phyloP scores from a whole-genome alignment of 2,888 invertebrate species.

The Drosophila meridiana region DNA sequence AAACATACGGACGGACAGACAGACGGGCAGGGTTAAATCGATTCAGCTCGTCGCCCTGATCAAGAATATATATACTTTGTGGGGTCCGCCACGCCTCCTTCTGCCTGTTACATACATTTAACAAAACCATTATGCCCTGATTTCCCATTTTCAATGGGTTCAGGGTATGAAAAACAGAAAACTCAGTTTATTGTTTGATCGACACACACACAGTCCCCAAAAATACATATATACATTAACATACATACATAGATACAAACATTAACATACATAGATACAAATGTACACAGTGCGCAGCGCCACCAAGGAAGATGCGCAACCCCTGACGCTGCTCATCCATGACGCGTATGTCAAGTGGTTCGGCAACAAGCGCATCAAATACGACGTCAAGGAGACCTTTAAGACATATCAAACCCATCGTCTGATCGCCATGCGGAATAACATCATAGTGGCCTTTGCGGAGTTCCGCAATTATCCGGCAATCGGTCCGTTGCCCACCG shows the following conservation, averaged over 20 bases:
- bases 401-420: slow-evolving; percentile 66
- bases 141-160: too few species aligned
- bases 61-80: too few species aligned
- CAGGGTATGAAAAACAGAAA: background rate
- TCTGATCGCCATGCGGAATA: slow-evolving; percentile 45
- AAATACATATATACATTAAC: background rate
- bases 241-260: background rate
- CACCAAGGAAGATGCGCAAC: slow-evolving; percentile 25
- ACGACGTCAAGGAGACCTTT: slow-evolving; percentile 48
- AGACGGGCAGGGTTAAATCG: too few species aligned
- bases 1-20: too few species aligned
- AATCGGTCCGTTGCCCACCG: slow-evolving; percentile 62
- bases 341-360: slow-evolving; percentile 39
- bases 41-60: too few species aligned
- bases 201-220: background rate
- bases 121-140: too few species aligned
- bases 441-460: slow-evolving; percentile 67
- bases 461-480: slow-evolving; percentile 74
- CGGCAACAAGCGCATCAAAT: slow-evolving; percentile 60
- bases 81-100: too few species aligned
- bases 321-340: slow-evolving; percentile 25
- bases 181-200: background rate
- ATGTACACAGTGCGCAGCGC: slow-evolving; percentile 56
- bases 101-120: too few species aligned
- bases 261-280: background rate